phyloP scores from a whole-genome alignment of 2,888 invertebrate genomes.

The Dolichomitus sp. region DNA sequence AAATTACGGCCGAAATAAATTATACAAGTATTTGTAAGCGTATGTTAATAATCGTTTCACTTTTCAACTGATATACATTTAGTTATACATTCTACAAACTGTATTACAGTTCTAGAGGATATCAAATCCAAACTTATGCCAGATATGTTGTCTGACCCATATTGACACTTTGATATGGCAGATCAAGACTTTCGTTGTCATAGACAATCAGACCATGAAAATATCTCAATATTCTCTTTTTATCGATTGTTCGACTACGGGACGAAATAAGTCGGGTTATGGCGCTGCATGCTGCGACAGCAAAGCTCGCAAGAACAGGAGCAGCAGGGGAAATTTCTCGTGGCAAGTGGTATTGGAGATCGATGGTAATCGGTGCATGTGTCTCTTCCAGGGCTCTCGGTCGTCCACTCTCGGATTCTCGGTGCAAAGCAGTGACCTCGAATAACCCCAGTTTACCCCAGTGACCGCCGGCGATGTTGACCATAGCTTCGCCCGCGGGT shows the following conservation, averaged over 20 bases:
- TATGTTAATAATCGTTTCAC: not conserved
- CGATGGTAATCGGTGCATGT: conserved; percentile 34
- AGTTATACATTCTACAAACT: no score
- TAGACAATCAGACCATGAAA: conserved; percentile 14
- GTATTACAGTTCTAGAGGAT: not conserved
- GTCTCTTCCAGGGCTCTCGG: conserved; percentile 28
- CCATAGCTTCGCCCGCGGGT: conserved; percentile 32
- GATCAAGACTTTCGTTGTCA: conserved; percentile 1
- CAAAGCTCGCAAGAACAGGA: not conserved
- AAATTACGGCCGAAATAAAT: not conserved
- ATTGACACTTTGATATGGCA: not conserved
- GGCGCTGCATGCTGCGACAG: conserved; percentile 2
- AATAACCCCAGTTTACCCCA: conserved; percentile 53
- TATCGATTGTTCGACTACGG: conserved; percentile 44
- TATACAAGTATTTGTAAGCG: not conserved
- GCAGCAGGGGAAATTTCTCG: conserved; percentile 29
- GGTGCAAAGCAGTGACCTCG: conserved; percentile 51
- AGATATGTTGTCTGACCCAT: not conserved
- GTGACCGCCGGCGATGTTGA: conserved; percentile 44
- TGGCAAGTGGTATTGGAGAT: conserved; percentile 41
- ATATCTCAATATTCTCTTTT: conserved; percentile 27
- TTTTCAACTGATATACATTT: not conserved
- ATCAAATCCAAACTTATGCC: not conserved
- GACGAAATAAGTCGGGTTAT: conserved; percentile 6
- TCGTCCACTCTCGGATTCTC: conserved; percentile 28